Conservation (phyloP, 2,888 invertebrate species). For the Carpatolechia fugitivella region DNA sequence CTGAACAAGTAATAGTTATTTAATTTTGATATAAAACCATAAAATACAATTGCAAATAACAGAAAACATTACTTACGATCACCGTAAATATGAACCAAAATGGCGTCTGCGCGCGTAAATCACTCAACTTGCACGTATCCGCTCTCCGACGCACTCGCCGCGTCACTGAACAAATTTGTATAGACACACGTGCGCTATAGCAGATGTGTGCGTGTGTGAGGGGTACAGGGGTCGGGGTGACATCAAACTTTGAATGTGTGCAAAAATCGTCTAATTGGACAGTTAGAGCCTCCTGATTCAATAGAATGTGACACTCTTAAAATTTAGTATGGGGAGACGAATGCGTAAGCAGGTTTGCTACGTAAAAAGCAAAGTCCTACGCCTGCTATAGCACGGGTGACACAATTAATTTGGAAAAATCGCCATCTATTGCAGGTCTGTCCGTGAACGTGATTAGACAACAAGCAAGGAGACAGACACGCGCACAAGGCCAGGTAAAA, state of each 20-base stretch:
- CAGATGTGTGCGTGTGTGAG: not conserved
- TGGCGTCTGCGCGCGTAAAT: not conserved
- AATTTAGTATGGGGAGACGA: too few species aligned
- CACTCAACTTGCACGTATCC: not conserved
- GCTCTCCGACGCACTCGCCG: not conserved
- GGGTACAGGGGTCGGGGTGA: not conserved
- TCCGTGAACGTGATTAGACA: not conserved
- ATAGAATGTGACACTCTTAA: not conserved
- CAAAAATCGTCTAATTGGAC: not conserved
- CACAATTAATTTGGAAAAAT: not conserved
- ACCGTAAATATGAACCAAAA: not conserved
- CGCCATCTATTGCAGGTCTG: not conserved
- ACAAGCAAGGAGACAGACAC: too few species aligned
- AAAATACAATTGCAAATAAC: too few species aligned
- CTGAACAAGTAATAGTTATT: not conserved
- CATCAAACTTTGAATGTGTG: not conserved
- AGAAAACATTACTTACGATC: not conserved
- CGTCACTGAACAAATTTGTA: not conserved
- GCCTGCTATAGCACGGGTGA: not conserved
- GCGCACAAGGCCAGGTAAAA: too few species aligned
- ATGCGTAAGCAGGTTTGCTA: too few species aligned
- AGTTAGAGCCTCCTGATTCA: not conserved
- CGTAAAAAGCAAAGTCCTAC: too few species aligned
- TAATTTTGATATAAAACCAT: too few species aligned
- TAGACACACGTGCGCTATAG: not conserved